phyloP scores from a whole-genome alignment of 2,113 vertebrate genomes.

The Etheostoma spectabile region DNA sequence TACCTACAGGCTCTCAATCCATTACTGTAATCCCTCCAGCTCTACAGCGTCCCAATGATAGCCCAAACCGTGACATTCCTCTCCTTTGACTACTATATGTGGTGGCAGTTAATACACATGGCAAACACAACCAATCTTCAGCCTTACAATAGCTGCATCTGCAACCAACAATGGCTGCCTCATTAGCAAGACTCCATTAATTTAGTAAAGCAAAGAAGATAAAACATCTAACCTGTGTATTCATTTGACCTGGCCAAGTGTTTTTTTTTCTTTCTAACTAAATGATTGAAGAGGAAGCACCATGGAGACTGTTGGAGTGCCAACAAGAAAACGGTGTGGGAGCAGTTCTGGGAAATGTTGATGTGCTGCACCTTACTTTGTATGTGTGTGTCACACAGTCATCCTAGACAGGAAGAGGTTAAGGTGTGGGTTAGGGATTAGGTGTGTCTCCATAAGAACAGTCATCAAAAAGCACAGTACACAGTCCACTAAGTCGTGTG shows the following conservation, averaged over 20 bases:
- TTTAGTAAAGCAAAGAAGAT: conserved; percentile 48
- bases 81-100: conserved; percentile 56
- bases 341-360: conserved; percentile 75
- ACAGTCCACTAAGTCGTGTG: conserved; percentile 76
- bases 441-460: conserved; percentile 77
- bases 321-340: conserved; percentile 48
- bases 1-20: conserved; percentile 81
- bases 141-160: conserved; percentile 57
- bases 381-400: conserved; percentile 68
- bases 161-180: conserved; percentile 53
- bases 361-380: conserved; percentile 10
- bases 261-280: conserved; percentile 1
- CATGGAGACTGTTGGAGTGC: conserved; percentile 39
- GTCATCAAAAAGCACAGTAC: conserved; percentile 79
- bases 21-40: conserved; percentile 83
- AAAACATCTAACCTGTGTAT: conserved; percentile 25
- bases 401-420: conserved; percentile 81
- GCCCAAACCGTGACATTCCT: conserved; percentile 71
- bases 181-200: conserved; percentile 63
- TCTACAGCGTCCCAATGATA: conserved; percentile 63
- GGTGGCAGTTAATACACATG: conserved; percentile 69
- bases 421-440: conserved; percentile 81
- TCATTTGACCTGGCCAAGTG: conserved; percentile 24
- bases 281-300: conserved; percentile 14
- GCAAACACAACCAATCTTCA: conserved; percentile 72